Evolutionary conservation across 2,888 invertebrate species (phyloP).

Genomic region (Mongoloraphidia duomilia): DNA sequence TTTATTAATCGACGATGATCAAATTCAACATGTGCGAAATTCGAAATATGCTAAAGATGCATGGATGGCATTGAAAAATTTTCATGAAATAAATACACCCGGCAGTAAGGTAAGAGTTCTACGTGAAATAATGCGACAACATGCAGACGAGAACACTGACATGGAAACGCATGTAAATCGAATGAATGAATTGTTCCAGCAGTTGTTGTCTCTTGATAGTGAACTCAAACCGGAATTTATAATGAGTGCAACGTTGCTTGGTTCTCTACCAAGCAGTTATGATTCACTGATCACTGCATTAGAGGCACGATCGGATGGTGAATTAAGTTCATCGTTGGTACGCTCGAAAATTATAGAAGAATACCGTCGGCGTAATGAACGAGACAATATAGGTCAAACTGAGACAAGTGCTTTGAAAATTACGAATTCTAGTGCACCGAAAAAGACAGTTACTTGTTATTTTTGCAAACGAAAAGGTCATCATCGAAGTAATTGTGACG

Average conservation of each 20-base stretch:
- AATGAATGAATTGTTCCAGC: conserved; percentile 2
- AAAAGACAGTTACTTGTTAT: not conserved
- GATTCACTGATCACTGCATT: not conserved
- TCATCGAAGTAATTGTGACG: not conserved
- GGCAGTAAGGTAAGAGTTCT: not conserved
- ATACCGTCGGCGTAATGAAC: not conserved
- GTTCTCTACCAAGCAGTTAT: not conserved
- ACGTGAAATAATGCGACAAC: conserved; percentile 1
- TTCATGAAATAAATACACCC: not conserved
- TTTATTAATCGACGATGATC: too few relatives aligned
- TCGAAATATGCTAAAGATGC: not conserved
- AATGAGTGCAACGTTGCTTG: not conserved
- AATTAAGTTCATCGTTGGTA: not conserved
- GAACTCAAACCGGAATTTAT: not conserved
- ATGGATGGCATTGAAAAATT: not conserved
- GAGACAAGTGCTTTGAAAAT: not conserved
- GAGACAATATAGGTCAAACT: too few relatives aligned
- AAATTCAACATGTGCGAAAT: not conserved
- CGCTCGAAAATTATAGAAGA: not conserved
- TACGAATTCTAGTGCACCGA: not conserved
- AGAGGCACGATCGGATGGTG: not conserved
- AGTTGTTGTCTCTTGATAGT: not conserved
- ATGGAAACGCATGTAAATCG: conserved; percentile 1
- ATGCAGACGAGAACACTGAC: not conserved
- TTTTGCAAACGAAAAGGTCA: not conserved